Evolutionary conservation across 92 coral and sea anemone species (phyloP), one percentile per base, ranked within the genome.

Genomic region (Siderastrea radians): DNA sequence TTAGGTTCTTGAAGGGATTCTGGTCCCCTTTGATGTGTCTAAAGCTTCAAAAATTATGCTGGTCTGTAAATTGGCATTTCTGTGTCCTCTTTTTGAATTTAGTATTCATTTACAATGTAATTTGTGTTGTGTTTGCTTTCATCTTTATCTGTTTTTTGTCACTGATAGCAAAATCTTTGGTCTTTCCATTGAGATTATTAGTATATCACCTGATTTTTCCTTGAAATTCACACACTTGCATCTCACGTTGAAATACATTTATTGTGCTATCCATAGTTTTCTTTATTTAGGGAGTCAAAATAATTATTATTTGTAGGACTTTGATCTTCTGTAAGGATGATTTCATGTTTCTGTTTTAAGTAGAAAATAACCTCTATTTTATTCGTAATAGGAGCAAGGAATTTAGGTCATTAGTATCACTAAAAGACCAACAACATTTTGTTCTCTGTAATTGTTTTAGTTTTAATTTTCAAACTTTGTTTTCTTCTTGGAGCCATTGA

Each of bases 81-180:
- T 43, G 49, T 54, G 48, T 46, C 57, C 49, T 71, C n/a, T 48
- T 26, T 26, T 68, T 48, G 76, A 70, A 70, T 46, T 65, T 19
- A 45, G 68, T 68, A 51, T 52, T 81, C 64, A 81, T 53, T 54
- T 68, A n/a, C 66, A 52, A 66, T 72, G 9, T 69, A 66, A 52
- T 52, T 52, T 79, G 52, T 67, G 64, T 14, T 12, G 43, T 54
- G 66, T 81, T 81, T 38, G 77, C 68, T 8, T 55, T 81, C 62
- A 54, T 44, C 15, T 81, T 81, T 69, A 68, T 54, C 43, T 10
- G 15, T 15, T 8, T 45, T 68, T 11, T 69, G n/a, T 81, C 19
- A 45, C 77, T 54, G 63, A 9, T 8, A 53, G 45, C 10, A 12
- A 67, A 53, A 54, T 53, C 62, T 47, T 68, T 68, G 44, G 47